phyloP scores from a whole-genome alignment of 2,797 vertebrate genomes.

The Uromys caudimaculatus region DNA sequence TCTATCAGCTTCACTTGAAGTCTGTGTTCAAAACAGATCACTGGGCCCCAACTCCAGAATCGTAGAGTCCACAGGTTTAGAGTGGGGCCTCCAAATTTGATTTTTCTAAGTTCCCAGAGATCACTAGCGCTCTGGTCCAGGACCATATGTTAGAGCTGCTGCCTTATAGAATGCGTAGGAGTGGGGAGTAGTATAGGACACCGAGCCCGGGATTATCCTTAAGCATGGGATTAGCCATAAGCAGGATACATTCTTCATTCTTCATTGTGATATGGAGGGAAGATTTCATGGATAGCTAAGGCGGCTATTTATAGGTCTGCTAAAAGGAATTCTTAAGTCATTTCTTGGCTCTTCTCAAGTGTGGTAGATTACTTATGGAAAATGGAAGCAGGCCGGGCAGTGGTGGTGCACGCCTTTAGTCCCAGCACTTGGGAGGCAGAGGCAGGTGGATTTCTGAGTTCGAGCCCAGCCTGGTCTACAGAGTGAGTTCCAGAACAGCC shows the following conservation, averaged over 20 bases:
- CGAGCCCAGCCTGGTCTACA: too few relatives aligned
- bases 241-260: background rate
- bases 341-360: conserved; percentile 40
- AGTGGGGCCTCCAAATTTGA: conserved; percentile 40
- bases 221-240: background rate
- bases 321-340: conserved; percentile 46
- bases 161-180: background rate
- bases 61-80: conserved; percentile 18
- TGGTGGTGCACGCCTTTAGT: too few relatives aligned
- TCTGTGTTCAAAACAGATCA: conserved; percentile 46
- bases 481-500: too few relatives aligned
- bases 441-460: too few relatives aligned
- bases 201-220: background rate
- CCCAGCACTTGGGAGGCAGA: too few relatives aligned
- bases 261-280: conserved; percentile 47
- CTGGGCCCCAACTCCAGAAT: background rate
- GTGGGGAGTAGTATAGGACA: background rate
- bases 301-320: conserved; percentile 1
- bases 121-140: background rate
- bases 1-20: conserved; percentile 15
- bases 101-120: conserved; percentile 40
- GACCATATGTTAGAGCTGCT: background rate
- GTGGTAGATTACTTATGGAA: conserved; percentile 10
- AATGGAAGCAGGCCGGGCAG: conserved; percentile 54
- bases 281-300: background rate